Percentiles rank a stretch among this genome's conserved stretches.
Evolutionary conservation across 2,113 vertebrate genomes (phyloP).

Genomic region (Hemibagrus wyckioides): DNA sequence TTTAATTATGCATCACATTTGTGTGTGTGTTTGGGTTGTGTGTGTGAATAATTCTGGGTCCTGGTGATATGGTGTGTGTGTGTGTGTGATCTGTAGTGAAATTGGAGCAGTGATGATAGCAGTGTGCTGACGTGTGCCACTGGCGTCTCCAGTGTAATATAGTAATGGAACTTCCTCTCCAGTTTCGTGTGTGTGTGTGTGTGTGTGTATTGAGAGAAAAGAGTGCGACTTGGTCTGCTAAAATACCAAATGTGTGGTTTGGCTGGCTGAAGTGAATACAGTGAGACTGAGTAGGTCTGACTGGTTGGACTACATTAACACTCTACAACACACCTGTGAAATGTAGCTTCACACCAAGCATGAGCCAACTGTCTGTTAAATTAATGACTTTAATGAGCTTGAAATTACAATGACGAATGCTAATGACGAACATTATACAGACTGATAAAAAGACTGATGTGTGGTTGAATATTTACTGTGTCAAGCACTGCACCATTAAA

Average conservation of each 20-base stretch:
- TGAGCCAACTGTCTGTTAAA: neutral
- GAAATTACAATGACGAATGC: neutral
- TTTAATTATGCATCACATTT: slow-evolving; percentile 50
- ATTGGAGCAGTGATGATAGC: slow-evolving; percentile 39
- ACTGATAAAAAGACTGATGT: neutral
- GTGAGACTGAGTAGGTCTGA: neutral
- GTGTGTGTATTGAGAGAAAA: neutral
- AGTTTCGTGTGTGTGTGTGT: slow-evolving; percentile 17
- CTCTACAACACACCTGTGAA: neutral
- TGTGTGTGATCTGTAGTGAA: slow-evolving; percentile 44
- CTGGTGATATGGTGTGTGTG: neutral
- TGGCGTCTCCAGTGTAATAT: slow-evolving; percentile 33
- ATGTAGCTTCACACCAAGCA: neutral
- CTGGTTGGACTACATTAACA: neutral
- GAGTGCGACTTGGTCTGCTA: neutral
- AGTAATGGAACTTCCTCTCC: slow-evolving; percentile 47
- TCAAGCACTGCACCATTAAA: neutral
- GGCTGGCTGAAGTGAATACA: neutral
- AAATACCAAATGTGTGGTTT: neutral
- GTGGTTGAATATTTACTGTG: slow-evolving; percentile 12
- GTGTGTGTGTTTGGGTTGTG: slow-evolving; percentile 13
- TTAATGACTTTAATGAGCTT: neutral
- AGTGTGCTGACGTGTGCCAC: slow-evolving; percentile 20
- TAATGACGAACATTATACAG: neutral
- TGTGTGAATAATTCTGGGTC: slow-evolving; percentile 21